Percentiles rank a stretch among this genome's conserved stretches.
Conservation (phyloP, 2,113 vertebrate species). For the Menidia beryllina region DNA sequence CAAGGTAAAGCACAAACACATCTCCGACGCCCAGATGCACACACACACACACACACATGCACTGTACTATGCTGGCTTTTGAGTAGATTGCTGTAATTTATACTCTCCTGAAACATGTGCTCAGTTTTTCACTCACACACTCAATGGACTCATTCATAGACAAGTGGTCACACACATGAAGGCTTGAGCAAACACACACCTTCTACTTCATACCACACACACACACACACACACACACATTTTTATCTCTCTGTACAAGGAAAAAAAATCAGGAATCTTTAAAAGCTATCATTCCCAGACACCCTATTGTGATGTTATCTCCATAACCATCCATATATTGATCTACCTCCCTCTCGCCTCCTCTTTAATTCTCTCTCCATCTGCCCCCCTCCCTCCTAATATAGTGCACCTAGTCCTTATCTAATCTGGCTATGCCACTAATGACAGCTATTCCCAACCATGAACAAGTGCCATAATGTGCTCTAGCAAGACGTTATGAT, state of each 20-base stretch:
- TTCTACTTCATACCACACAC: slow-evolving; percentile 24
- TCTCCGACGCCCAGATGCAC: slow-evolving; percentile 26
- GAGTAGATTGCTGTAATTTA: slow-evolving; percentile 58
- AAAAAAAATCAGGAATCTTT: slow-evolving; percentile 55
- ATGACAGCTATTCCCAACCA: slow-evolving; percentile 79
- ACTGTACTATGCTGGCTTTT: slow-evolving; percentile 22
- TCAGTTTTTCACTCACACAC: slow-evolving; percentile 54
- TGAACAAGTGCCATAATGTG: slow-evolving; percentile 83
- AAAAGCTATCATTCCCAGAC: slow-evolving; percentile 71
- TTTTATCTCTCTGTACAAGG: slow-evolving; percentile 34
- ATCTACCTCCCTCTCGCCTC: slow-evolving; percentile 73
- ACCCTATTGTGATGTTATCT: slow-evolving; percentile 80
- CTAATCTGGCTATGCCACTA: slow-evolving; percentile 81
- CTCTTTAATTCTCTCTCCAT: slow-evolving; percentile 78
- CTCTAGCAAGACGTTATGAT: slow-evolving; percentile 82
- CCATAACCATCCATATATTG: slow-evolving; percentile 80
- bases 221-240: no score
- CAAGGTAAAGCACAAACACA: slow-evolving; percentile 62
- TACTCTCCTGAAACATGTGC: slow-evolving; percentile 59
- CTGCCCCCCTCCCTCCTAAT: slow-evolving; percentile 61
- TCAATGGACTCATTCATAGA: slow-evolving; percentile 70
- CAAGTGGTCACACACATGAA: slow-evolving; percentile 48
- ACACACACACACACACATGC: slow-evolving; percentile 5
- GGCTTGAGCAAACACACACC: slow-evolving; percentile 49
- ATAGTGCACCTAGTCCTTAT: slow-evolving; percentile 69